phyloP scores from a whole-genome alignment of 2,797 vertebrate species.

The Setipinna tenuifilis region DNA sequence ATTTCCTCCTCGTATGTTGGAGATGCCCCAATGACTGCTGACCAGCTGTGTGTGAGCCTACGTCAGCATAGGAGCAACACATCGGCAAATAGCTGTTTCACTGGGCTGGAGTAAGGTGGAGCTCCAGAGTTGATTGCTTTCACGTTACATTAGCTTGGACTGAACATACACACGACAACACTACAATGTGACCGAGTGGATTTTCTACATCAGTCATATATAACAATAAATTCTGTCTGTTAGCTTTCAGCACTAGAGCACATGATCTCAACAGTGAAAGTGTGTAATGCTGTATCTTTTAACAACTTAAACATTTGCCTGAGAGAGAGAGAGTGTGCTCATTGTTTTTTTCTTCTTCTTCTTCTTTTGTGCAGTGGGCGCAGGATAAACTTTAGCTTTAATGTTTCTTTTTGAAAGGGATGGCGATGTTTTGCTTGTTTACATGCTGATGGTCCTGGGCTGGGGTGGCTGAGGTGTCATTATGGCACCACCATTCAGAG shows the following conservation, averaged over 20 bases:
- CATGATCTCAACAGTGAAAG: not conserved
- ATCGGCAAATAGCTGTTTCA: not conserved
- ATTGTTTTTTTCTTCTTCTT: not conserved
- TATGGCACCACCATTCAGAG: no score
- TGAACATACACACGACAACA: not conserved
- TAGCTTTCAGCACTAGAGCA: not conserved
- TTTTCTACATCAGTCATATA: not conserved
- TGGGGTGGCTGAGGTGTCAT: not conserved
- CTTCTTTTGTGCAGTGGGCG: constrained; percentile 4
- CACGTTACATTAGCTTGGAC: not conserved
- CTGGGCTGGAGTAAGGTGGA: not conserved
- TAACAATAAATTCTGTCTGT: not conserved
- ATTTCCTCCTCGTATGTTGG: not conserved
- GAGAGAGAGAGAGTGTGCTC: not conserved
- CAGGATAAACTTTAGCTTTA: constrained; percentile 36
- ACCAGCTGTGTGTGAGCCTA: not conserved
- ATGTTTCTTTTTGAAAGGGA: constrained; percentile 29
- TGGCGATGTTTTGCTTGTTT: constrained; percentile 28
- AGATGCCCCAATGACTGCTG: not conserved
- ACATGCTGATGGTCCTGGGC: constrained; percentile 18
- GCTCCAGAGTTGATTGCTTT: not conserved
- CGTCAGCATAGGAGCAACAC: not conserved
- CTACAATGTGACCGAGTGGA: not conserved
- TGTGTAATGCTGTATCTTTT: not conserved
- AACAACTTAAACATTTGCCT: not conserved